Evolutionary conservation across 2,888 invertebrate genomes (phyloP).

Genomic region (Melipona beecheii): DNA sequence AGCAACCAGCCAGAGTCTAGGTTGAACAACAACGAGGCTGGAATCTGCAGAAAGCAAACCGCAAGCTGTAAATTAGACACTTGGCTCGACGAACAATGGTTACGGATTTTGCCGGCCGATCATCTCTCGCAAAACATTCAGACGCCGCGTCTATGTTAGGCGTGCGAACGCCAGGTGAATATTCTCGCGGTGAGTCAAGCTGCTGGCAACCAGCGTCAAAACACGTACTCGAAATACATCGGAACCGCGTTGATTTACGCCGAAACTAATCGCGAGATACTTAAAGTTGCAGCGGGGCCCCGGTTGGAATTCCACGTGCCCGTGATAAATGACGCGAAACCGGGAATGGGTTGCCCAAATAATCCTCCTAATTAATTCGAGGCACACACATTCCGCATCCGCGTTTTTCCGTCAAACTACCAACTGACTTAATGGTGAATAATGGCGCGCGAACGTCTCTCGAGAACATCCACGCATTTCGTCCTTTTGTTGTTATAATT

Average conservation of each 20-base stretch:
- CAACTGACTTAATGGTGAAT: slow-evolving; percentile 17
- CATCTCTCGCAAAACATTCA: slow-evolving; percentile 19
- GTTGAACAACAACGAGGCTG: too few relatives aligned
- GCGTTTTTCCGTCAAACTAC: slow-evolving; percentile 25
- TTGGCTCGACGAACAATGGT: slow-evolving; percentile 31
- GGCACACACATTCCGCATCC: neutral
- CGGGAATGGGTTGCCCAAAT: slow-evolving; percentile 15
- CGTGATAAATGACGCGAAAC: slow-evolving; percentile 40
- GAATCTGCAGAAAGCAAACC: too few relatives aligned
- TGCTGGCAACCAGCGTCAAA: slow-evolving; percentile 41
- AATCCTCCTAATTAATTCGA: slow-evolving; percentile 32
- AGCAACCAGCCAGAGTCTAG: neutral
- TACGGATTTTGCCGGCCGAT: slow-evolving; percentile 9
- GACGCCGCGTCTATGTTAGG: slow-evolving; percentile 26
- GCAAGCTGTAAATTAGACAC: neutral
- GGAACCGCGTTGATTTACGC: slow-evolving; percentile 44
- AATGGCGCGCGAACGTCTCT: neutral
- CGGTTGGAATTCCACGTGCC: slow-evolving; percentile 13
- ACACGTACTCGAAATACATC: slow-evolving; percentile 51
- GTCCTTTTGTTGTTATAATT: neutral
- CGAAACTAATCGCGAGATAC: slow-evolving; percentile 46
- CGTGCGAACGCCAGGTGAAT: slow-evolving; percentile 18
- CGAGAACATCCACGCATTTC: neutral
- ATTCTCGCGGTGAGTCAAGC: slow-evolving; percentile 41
- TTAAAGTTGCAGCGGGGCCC: slow-evolving; percentile 33